Evolutionary conservation across 2,888 invertebrate species (phyloP).

Genomic region (Acleris laterana): DNA sequence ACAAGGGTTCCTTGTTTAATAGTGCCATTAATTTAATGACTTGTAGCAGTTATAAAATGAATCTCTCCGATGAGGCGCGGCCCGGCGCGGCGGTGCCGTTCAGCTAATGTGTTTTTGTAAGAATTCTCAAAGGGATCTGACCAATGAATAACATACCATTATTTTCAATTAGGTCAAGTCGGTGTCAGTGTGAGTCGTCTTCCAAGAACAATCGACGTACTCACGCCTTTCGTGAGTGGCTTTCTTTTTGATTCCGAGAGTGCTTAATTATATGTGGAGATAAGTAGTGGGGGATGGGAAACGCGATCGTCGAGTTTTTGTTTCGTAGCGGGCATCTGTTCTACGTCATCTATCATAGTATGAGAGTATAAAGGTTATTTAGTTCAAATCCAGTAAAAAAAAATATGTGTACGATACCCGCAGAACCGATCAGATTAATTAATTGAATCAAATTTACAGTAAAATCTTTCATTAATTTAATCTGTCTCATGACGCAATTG

Average conservation of each 20-base stretch:
- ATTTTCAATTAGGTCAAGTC: conserved; percentile 83
- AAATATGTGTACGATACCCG: not conserved
- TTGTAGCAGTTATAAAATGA: conserved; percentile 64
- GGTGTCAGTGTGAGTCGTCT: conserved; percentile 71
- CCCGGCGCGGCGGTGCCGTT: conserved; percentile 37
- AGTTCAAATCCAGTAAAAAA: not conserved
- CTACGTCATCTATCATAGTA: conserved; percentile 49
- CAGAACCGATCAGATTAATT: not conserved
- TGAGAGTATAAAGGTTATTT: not conserved
- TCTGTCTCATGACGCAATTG: conserved; percentile 1
- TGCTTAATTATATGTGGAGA: conserved; percentile 74
- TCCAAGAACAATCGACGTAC: conserved; percentile 79
- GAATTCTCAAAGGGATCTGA: conserved; percentile 63
- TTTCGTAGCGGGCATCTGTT: conserved; percentile 61
- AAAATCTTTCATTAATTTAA: not conserved
- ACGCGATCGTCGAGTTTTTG: conserved; percentile 62
- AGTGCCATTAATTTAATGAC: conserved; percentile 68
- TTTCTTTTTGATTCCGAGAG: conserved; percentile 75
- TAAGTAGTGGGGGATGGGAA: conserved; percentile 60
- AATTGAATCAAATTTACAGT: not conserved
- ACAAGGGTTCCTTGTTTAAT: conserved; percentile 61
- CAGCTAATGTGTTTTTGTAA: conserved; percentile 68
- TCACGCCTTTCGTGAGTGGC: conserved; percentile 74
- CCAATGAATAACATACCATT: conserved; percentile 77
- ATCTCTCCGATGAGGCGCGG: conserved; percentile 51